phyloP scores from a whole-genome alignment of 2,113 vertebrate genomes.

The Cephalopterus ornatus region DNA sequence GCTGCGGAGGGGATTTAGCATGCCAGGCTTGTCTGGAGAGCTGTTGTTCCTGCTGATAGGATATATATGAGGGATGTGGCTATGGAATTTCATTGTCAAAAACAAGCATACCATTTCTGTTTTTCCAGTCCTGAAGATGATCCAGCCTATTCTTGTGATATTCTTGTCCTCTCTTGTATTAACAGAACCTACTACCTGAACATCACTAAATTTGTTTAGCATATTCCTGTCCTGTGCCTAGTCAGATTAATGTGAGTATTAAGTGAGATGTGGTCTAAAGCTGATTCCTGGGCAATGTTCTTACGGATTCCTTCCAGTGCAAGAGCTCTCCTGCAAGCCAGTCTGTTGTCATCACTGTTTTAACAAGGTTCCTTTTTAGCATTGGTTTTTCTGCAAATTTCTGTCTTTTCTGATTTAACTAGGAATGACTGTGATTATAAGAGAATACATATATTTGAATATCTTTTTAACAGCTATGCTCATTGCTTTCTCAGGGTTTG shows the following conservation, averaged over 20 bases:
- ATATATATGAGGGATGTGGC: not conserved
- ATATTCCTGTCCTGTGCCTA: not conserved
- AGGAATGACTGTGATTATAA: slow-evolving; percentile 13
- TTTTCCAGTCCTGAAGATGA: not conserved
- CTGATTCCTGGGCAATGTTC: not conserved
- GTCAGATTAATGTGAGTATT: not conserved
- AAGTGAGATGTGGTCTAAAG: not conserved
- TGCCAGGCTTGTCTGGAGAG: not conserved
- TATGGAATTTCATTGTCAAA: not conserved
- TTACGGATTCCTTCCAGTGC: not conserved
- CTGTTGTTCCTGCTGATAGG: not conserved
- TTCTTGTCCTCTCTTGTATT: not conserved
- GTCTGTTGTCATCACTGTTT: not conserved
- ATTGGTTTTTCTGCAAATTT: not conserved
- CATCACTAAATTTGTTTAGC: not conserved
- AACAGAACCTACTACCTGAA: not conserved
- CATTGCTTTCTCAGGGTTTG: not conserved
- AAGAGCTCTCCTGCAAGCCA: slow-evolving; percentile 10
- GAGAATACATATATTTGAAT: slow-evolving; percentile 12
- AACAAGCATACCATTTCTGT: not conserved
- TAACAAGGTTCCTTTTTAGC: not conserved
- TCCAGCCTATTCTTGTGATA: not conserved
- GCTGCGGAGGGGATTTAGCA: not conserved
- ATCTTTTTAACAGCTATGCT: slow-evolving; percentile 4
- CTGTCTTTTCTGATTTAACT: slow-evolving; percentile 4